Base-by-base conservation (phyloP, 2,113 vertebrate species). In the Caretta caretta region DNA sequence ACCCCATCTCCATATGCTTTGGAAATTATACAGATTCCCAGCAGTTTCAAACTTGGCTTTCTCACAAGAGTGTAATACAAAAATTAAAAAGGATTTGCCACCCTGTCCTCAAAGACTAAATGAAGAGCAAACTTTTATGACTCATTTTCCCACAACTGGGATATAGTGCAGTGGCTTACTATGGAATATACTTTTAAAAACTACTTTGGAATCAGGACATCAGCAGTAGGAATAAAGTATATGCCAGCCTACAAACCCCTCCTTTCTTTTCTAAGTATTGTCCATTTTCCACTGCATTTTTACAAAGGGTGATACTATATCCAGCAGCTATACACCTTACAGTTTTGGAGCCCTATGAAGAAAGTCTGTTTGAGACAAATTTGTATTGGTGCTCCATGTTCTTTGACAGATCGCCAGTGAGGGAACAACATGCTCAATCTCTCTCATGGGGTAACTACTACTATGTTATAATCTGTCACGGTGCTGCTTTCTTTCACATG, bases 21-120 rank as follows among this genome's bases (percentile, higher is more conserved):
- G 97, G 99, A 99, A 98, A 97, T 98, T 93, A 98, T 99, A 87
- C 98, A 99, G 97, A 96, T 99, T 86, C 99, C 99, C 79, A 99
- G 94, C 98, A 99, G 99, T 95, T 99, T 99, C 92, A 99, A 98
- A 90, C 98, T 99, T 80, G 97, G 98, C 94, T 99, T 99, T 94
- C 98, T 99, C 72, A 99, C 97, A 46, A 98, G 99, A 85, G 97
- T 99, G 93, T 99, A 98, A 98, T 56, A 48, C 88, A 92, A 83
- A 75, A 80, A 87, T 78, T 31, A 76, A 29, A 31, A 14, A 76
- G 24, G 22, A 5, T 57, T 46, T 31, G 11, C 29, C 51, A n/a
- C 5, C 85, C 31, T 92, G 87, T 92, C 65, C 76, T 92, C 92
- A 56, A 91, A 93, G 88, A 31, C 84, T 88, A 8, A 35, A 17